Evolutionary conservation across 1,140 invertebrate species (phyloP), one percentile per base, ranked within the genome.

Genomic region (Nephotettix cincticeps): DNA sequence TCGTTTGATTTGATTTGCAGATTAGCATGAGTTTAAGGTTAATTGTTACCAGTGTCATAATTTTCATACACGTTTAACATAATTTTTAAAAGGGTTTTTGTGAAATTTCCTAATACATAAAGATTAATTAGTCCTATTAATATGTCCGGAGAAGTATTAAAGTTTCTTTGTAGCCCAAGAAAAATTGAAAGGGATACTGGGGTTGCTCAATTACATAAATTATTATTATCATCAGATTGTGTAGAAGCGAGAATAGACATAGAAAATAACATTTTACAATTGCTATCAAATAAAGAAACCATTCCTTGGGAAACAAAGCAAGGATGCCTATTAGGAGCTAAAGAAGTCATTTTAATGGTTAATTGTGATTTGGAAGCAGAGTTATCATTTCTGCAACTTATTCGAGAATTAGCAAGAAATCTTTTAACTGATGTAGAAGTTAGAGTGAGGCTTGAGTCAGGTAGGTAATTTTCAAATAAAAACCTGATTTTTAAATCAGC

Each of bases 161-260:
- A 1, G 13, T 0, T 29, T 51, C 73, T 84, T 32, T 80, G 80
- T 63, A 82, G 79, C 73, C 70, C 73, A 25, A 77, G 74, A 36
- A 83, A 84, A 77, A 73, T 84, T 58, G 82, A 84, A 30, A 76
- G 82, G 70, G 82, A 83, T 75, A 78, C 75, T 72, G 82, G 79
- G 19, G 77, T 79, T 36, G 68, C 71, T 25, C 76, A 79, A 47
- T 71, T 84, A 17, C 73, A 79, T 47, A 76, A 78, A 69, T 76
- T 74, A 65, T n/a, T n/a, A n/a, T 51, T 84, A n/a, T 71, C 74
- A 21, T 67, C 63, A 19, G 72, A 64, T 40, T 45, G 17, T 45
- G 30, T 74, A 66, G 70, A 78, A 21, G 77, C 76, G 45, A 74
- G 77, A 17, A 63, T 75, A 29, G 64, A 77, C 47, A 51, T 80